A percentile compares a stretch with the other conserved stretches of the same genome.
phyloP scores from a whole-genome alignment of 2,113 vertebrate species.

The Varanus komodoensis region DNA sequence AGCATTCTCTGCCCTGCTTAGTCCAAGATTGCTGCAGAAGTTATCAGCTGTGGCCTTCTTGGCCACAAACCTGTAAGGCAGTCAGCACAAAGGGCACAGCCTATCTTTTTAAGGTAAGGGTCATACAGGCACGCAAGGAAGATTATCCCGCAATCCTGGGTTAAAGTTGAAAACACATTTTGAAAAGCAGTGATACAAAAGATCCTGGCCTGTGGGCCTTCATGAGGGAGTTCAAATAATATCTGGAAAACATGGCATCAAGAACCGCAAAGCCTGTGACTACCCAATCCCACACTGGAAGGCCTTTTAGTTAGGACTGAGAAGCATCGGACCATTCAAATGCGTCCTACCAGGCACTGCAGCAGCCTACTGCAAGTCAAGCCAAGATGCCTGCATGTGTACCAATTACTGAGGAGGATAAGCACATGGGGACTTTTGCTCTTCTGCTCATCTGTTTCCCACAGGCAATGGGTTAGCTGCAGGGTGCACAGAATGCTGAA shows the following conservation, averaged over 20 bases:
- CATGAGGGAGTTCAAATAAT: not conserved
- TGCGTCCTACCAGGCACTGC: not conserved
- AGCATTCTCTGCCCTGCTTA: not conserved
- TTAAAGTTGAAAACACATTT: not conserved
- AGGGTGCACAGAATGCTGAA: too few relatives aligned
- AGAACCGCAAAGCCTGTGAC: not conserved
- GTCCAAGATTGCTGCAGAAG: not conserved
- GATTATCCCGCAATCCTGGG: not conserved
- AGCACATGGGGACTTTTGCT: too few relatives aligned
- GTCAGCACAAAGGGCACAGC: not conserved
- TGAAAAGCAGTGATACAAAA: not conserved
- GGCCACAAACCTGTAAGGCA: not conserved
- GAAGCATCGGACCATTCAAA: not conserved
- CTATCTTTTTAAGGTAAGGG: not conserved
- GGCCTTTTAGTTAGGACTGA: not conserved
- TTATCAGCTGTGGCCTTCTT: not conserved
- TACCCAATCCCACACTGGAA: not conserved
- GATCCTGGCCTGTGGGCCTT: not conserved
- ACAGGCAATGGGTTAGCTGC: too few relatives aligned
- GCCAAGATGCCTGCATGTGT: too few relatives aligned
- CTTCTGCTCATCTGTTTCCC: too few relatives aligned
- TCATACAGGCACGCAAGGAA: not conserved
- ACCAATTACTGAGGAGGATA: too few relatives aligned
- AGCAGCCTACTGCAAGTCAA: too few relatives aligned
- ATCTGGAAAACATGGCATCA: not conserved